Conservation (phyloP, 2,888 invertebrate species). For the Allygus modestus region DNA sequence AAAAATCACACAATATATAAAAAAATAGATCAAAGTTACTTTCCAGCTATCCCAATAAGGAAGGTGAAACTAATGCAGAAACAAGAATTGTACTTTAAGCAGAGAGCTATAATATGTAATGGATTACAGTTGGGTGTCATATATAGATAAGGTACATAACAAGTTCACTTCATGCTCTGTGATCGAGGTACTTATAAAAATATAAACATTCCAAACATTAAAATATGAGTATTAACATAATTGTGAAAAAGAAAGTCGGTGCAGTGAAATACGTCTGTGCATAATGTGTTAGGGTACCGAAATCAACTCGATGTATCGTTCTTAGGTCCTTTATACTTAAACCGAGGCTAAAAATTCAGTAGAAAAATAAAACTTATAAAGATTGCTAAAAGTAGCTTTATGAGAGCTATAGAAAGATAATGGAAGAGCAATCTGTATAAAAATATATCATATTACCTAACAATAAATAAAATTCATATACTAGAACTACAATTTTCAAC, state of each 20-base stretch:
- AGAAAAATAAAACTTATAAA: conserved; percentile 25
- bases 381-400: background rate
- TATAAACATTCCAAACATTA: conserved; percentile 16
- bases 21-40: background rate
- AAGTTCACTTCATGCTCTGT: conserved; percentile 1
- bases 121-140: background rate
- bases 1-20: too few species aligned
- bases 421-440: conserved; percentile 53
- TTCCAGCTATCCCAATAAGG: conserved; percentile 4
- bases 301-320: conserved; percentile 14
- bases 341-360: background rate
- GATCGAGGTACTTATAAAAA: conserved; percentile 15
- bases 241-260: conserved; percentile 9
- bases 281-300: background rate
- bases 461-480: conserved; percentile 43
- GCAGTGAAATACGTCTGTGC: background rate
- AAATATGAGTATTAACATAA: conserved; percentile 30
- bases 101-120: conserved; percentile 20
- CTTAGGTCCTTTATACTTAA: background rate
- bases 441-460: conserved; percentile 52
- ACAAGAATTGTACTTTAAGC: conserved; percentile 25
- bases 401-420: conserved; percentile 4
- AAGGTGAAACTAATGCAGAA: conserved; percentile 1
- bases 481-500: conserved; percentile 44
- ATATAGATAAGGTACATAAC: conserved; percentile 19